Conservation (phyloP, 2,888 invertebrate genomes). For the Papilio elwesi region DNA sequence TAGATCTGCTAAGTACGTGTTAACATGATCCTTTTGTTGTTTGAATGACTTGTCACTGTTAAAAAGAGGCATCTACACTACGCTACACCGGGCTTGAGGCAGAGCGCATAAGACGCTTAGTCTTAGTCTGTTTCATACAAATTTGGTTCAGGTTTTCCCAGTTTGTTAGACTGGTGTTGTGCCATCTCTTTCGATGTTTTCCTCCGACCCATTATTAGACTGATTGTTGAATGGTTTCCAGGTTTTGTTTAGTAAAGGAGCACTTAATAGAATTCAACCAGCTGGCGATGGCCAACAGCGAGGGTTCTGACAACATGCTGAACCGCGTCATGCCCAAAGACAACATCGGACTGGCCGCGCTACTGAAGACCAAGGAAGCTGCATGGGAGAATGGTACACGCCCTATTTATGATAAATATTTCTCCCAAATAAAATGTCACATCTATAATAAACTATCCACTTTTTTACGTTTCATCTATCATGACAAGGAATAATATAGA, state of each 20-base stretch:
- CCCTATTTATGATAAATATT: not conserved
- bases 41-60: no score
- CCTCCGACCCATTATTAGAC: not conserved
- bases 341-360: constrained; percentile 98
- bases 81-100: no score
- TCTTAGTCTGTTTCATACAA: no score
- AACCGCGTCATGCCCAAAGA: constrained; percentile 99
- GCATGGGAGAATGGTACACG: constrained; percentile 94
- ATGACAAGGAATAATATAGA: not conserved
- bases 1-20: constrained; percentile 93
- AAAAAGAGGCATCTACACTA: no score
- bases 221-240: constrained; percentile 71
- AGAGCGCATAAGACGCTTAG: no score
- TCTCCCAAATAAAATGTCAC: not conserved
- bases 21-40: not conserved
- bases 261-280: constrained; percentile 99
- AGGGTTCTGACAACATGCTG: constrained; percentile 98
- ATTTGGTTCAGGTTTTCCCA: no score
- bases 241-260: constrained; percentile 97
- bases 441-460: not conserved
- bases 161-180: no score
- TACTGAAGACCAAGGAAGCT: constrained; percentile 96
- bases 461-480: not conserved
- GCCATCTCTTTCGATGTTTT: not conserved
- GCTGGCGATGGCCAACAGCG: constrained; percentile 98